Evolutionary conservation across 2,797 vertebrate species (phyloP), one percentile per base, ranked within the genome.

Genomic region (Acanthornis magna): DNA sequence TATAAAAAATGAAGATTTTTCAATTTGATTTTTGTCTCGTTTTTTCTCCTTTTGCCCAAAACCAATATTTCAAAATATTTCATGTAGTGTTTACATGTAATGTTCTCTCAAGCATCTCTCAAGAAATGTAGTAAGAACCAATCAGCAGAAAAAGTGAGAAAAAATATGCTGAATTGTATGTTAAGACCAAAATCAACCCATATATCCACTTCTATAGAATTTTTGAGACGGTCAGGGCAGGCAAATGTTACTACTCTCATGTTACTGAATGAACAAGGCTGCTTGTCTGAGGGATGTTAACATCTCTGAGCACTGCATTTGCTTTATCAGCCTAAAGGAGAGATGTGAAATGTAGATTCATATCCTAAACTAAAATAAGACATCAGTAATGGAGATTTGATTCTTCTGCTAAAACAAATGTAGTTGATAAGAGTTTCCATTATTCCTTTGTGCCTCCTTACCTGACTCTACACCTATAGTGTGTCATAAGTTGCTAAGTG

Each of bases 381-480:
- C 32, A 58, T 72, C 86, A 38, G 76, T 79, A 36, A 22, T 77
- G 20, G 71, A 88, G 18, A 68, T 25, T 45, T 51, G 34, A 74
- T 91, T 51, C 20, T 79, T 93, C 51, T 50, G 23, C 68, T 67
- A 40, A 89, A 91, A 84, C 92, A 57, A 70, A 25, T 82, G 42
- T 34, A 73, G 38, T 65, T 95, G 65, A 65, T 91, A 85, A 85
- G 78, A 63, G 11, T 30, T 94, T 95, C 80, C 48, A 88, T 90
- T 91, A 82, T 54, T 96, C 38, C 40, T 94, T 91, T 91, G 65
- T 79, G 42, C 16, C 9, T 48, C 25, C 32, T 78, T 94, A 36
- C 29, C 78, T 22, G 74, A n/a, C 34, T 54, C 20, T 87, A 51
- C 19, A 29, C 15, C 57, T 65, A 57, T 1, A 19, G 14, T 40